These are phyloP conservation scores for Melanerpes aurifrons DNA, from an alignment of 2,113 vertebrate species.

Conservation along the genomic window DNA sequence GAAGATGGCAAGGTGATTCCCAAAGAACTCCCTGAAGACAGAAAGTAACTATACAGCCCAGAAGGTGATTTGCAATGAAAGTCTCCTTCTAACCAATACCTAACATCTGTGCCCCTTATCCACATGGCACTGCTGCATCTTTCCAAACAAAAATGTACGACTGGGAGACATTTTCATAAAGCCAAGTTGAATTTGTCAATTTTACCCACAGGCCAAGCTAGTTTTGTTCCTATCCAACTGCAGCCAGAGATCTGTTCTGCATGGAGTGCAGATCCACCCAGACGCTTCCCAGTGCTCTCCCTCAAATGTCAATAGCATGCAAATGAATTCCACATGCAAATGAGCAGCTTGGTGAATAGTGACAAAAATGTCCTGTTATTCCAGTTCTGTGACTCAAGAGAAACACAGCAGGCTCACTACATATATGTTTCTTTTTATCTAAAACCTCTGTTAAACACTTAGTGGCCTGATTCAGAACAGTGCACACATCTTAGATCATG, in stretches of 20 bases:
- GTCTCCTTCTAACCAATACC: background rate
- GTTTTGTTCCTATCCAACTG: constrained; percentile 40
- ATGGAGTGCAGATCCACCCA: background rate
- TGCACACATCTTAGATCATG: background rate
- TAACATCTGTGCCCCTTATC: background rate
- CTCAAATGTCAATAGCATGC: constrained; percentile 56
- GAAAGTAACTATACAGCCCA: background rate
- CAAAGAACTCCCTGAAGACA: background rate
- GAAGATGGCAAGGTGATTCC: background rate
- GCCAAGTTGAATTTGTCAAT: constrained; percentile 33
- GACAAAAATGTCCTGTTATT: constrained; percentile 36
- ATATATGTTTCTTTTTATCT: background rate
- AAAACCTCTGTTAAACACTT: background rate
- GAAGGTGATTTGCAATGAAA: background rate
- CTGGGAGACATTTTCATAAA: constrained; percentile 24
- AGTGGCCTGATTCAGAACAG: background rate
- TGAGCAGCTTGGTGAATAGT: constrained; percentile 31
- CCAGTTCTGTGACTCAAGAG: background rate
- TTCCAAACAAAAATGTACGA: constrained; percentile 29
- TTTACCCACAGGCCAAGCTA: constrained; percentile 39
- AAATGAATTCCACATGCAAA: constrained; percentile 71
- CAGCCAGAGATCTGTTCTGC: constrained; percentile 44
- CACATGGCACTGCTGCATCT: background rate
- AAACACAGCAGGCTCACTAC: constrained; percentile 10
- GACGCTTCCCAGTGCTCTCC: background rate